Conservation (phyloP, 1,140 invertebrate genomes). For the Kradibia gibbosae region DNA sequence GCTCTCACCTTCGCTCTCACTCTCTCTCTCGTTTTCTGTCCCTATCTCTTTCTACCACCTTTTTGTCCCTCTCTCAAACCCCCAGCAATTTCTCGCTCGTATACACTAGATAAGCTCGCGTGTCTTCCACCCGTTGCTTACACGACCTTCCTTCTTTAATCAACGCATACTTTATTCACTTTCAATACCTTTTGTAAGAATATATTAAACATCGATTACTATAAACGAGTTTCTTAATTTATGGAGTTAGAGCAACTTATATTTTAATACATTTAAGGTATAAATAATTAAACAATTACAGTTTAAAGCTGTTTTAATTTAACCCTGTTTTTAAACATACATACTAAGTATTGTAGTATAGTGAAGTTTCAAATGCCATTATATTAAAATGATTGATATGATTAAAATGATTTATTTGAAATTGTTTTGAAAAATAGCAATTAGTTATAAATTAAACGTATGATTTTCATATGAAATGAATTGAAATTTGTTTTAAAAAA, state of each 20-base stretch:
- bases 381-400: too few species aligned
- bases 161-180: conserved; percentile 7
- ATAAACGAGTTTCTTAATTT: neutral
- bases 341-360: too few species aligned
- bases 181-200: neutral
- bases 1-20: conserved; percentile 32
- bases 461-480: too few species aligned
- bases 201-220: neutral
- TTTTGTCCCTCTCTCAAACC: neutral
- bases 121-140: conserved; percentile 29
- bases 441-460: too few species aligned
- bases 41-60: neutral
- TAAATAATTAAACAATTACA: too few species aligned
- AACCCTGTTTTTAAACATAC: too few species aligned
- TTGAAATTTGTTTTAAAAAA: too few species aligned
- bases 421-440: too few species aligned
- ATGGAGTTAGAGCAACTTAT: too few species aligned
- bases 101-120: conserved; percentile 21
- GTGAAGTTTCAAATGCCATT: too few species aligned
- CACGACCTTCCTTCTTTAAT: conserved; percentile 30
- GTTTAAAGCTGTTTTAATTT: too few species aligned
- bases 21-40: conserved; percentile 13
- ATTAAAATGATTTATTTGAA: too few species aligned
- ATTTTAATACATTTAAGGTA: neutral
- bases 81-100: neutral